Evolutionary conservation across 2,888 invertebrate species (phyloP).

Genomic region (Cheilosia pagana): DNA sequence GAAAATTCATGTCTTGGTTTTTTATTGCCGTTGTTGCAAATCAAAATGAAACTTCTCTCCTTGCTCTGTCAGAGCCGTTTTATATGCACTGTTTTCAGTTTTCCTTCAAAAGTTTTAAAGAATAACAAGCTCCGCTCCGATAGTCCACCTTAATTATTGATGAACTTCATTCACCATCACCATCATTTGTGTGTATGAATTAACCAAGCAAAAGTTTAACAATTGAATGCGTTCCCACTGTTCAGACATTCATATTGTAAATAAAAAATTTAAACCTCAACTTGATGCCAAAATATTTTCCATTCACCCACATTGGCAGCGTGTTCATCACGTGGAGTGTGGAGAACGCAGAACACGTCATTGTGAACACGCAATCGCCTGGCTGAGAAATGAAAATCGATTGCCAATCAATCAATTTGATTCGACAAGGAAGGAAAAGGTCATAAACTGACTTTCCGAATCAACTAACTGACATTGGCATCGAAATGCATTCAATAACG

Average conservation of each 20-base stretch:
- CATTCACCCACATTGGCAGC: neutral
- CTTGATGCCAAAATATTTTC: conserved; percentile 48
- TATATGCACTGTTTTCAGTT: no score
- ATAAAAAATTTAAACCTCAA: neutral
- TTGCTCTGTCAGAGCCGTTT: no score
- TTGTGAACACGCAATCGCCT: conserved; percentile 9
- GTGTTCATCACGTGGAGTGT: neutral
- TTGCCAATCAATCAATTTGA: conserved; percentile 59
- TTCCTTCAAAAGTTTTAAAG: no score
- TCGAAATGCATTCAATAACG: conserved; percentile 48
- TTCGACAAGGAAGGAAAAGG: conserved; percentile 52
- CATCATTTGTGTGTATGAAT: no score
- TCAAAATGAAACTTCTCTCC: no score
- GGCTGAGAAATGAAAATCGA: conserved; percentile 47
- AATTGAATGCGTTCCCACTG: neutral
- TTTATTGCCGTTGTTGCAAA: no score
- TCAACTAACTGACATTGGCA: conserved; percentile 53
- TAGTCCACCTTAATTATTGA: no score
- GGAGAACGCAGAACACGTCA: conserved; percentile 10
- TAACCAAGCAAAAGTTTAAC: no score
- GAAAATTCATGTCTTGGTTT: no score
- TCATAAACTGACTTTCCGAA: conserved; percentile 40
- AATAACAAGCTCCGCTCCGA: no score
- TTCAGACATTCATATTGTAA: neutral
- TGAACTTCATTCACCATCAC: no score